These are phyloP conservation scores for Nephrotoma flavescens DNA, from an alignment of 2,888 invertebrate genomes.

Conservation along the genomic window DNA sequence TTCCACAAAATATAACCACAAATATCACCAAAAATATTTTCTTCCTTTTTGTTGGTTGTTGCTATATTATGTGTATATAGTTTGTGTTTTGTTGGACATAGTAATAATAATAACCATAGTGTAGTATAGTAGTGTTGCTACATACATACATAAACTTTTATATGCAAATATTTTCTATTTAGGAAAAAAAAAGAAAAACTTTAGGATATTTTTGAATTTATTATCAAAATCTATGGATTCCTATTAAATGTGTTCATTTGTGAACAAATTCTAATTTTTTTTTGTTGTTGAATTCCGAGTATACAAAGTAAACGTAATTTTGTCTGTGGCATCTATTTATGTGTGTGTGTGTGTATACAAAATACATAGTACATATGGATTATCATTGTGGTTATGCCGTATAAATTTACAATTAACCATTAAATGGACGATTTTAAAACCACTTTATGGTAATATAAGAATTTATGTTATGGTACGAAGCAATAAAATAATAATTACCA, in stretches of 20 bases:
- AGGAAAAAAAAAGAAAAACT: not conserved
- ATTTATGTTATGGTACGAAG: not conserved
- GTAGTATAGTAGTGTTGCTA: not conserved
- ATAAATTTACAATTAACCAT: not conserved
- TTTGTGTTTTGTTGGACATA: not conserved
- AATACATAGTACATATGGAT: not conserved
- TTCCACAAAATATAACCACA: not conserved
- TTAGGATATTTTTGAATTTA: not conserved
- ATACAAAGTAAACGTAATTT: not conserved
- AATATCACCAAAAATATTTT: not conserved
- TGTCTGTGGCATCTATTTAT: not conserved
- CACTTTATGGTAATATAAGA: not conserved
- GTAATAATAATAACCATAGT: not conserved
- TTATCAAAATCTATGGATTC: not conserved
- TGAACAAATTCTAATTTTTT: not conserved
- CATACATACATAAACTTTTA: not conserved
- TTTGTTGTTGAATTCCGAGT: not conserved
- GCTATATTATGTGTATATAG: not conserved
- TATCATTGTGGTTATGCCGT: not conserved
- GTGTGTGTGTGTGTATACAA: not conserved
- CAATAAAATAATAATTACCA: not conserved
- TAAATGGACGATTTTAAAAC: not conserved
- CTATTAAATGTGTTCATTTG: not conserved
- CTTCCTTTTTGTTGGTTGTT: not conserved
- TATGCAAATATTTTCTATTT: not conserved